Conservation (phyloP, 2,113 vertebrate genomes). For the Platichthys flesus region DNA sequence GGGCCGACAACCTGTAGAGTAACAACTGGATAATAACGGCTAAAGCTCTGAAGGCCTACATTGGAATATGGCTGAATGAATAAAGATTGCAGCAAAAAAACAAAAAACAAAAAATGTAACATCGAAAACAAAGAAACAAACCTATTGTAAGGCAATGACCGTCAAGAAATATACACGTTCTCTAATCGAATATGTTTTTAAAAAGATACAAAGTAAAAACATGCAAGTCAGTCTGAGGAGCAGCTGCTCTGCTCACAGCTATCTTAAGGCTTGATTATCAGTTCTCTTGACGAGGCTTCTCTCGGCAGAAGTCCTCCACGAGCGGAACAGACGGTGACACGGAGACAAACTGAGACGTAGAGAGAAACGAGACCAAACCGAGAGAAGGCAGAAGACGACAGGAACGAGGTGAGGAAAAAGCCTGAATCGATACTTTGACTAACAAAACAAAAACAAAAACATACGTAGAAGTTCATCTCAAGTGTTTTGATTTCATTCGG, state of each 20-base stretch:
- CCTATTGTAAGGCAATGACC: slow-evolving; percentile 80
- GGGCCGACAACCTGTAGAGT: slow-evolving; percentile 55
- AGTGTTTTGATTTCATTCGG: slow-evolving; percentile 78
- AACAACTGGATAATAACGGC: slow-evolving; percentile 54
- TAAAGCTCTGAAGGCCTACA: slow-evolving; percentile 78
- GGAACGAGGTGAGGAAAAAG: slow-evolving; percentile 77
- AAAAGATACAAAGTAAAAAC: slow-evolving; percentile 75
- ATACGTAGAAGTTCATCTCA: slow-evolving; percentile 87
- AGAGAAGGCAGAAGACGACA: slow-evolving; percentile 55
- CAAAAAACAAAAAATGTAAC: slow-evolving; percentile 55
- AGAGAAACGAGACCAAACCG: slow-evolving; percentile 53
- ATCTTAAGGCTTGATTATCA: slow-evolving; percentile 81
- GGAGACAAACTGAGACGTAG: slow-evolving; percentile 47
- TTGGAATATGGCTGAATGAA: slow-evolving; percentile 78
- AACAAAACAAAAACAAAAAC: slow-evolving; percentile 83
- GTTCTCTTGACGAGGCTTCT: slow-evolving; percentile 64
- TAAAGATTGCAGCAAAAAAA: slow-evolving; percentile 75
- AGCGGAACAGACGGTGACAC: slow-evolving; percentile 52
- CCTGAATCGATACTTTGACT: slow-evolving; percentile 88
- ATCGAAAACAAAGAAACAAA: slow-evolving; percentile 76
- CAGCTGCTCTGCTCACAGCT: slow-evolving; percentile 69
- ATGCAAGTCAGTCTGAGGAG: slow-evolving; percentile 78
- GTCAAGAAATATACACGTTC: slow-evolving; percentile 80
- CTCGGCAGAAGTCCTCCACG: slow-evolving; percentile 60
- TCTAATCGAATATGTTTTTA: slow-evolving; percentile 82